Evolutionary conservation across 1,140 invertebrate genomes (phyloP).

Genomic region (Bombus affinis): DNA sequence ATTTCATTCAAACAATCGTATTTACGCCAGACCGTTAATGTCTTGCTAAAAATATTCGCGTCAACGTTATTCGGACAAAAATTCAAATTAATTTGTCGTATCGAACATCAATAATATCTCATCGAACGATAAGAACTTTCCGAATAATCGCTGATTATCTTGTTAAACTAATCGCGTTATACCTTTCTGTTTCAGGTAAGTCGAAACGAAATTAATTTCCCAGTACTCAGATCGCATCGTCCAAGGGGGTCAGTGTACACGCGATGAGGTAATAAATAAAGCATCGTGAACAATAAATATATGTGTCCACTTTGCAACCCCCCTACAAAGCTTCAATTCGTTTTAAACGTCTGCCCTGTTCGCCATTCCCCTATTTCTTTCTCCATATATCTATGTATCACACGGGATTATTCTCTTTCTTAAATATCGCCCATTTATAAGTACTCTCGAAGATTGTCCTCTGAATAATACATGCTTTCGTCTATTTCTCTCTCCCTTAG

Average conservation of each 20-base stretch:
- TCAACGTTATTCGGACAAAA: too few relatives aligned
- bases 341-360: background rate
- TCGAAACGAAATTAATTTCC: background rate
- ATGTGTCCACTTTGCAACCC: background rate
- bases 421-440: conserved; percentile 24
- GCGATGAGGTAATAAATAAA: background rate
- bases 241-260: background rate
- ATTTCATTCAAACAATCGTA: too few relatives aligned
- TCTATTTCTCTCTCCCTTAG: background rate
- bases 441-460: conserved; percentile 11
- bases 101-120: too few relatives aligned
- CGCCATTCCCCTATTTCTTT: background rate
- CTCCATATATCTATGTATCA: background rate
- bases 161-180: background rate
- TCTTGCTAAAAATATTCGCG: too few relatives aligned
- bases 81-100: too few relatives aligned
- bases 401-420: background rate
- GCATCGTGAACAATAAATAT: background rate
- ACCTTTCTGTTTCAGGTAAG: conserved; percentile 27
- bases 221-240: background rate
- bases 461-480: conserved; percentile 29
- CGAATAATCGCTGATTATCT: too few relatives aligned
- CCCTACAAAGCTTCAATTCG: background rate
- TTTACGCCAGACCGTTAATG: too few relatives aligned
- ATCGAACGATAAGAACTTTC: too few relatives aligned